Evolutionary conservation across 2,888 invertebrate species (phyloP), one percentile per base, ranked within the genome.

Genomic region (Hipparchia sbordonii): DNA sequence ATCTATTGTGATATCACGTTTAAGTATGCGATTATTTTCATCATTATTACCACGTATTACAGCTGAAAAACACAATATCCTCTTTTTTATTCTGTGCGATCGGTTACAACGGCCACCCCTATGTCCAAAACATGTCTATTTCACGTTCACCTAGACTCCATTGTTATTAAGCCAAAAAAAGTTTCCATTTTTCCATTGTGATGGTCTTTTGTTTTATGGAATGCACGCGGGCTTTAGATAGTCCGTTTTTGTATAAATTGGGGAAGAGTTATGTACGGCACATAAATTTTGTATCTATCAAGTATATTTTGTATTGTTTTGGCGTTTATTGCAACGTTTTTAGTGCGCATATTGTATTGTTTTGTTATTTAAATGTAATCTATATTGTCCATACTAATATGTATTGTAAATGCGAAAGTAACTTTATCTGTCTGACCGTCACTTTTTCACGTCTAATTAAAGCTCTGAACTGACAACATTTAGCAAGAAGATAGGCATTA

Each of bases 151-250:
- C 88, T 88, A 85, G 86, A 85, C 84, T 83, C 87, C 83, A 88
- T 90, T 91, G 92, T 91, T 84, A 85, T 87, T 85, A 85, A 84
- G 87, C 90, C 91, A 87, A 91, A 79, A 92, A 93, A 88, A 86
- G 90, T 89, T 39, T 82, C 80, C 82, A 83, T 85, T 86, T 88
- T 84, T 77, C 86, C 86, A 91, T 92, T 92, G 92, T 92, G 83
- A 77, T 79, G 82, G 77, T 83, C 89, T 87, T 88, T 92, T 93
- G 91, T 93, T 92, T 91, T 88, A 89, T 88, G 83, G 79, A 87
- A 91, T 89, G 89, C 87, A 39, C 39, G 80, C 81, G 82, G 79
- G 82, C 83, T 82, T 83, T 81, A 82, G 81, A 82, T 83, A 80
- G 80, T 81, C 84, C 83, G 84, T 82, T 82, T 81, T 83, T 83